Conservation (phyloP, 64 coral and sea anemone species). For the Montipora cactus region DNA sequence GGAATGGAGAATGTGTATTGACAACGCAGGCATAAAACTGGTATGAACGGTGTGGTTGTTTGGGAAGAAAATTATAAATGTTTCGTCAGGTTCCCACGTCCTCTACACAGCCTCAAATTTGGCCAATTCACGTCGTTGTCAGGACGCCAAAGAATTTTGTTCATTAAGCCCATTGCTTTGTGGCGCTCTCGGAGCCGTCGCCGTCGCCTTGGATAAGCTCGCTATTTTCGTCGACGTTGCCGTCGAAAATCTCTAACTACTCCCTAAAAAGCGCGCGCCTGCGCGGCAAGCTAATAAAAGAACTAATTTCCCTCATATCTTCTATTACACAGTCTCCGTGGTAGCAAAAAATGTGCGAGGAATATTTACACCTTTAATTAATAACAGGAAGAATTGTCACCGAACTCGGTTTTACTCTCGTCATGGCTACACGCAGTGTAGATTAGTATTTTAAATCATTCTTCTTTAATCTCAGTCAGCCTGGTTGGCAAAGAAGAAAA, state of each 20-base stretch:
- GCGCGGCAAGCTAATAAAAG: too few relatives aligned
- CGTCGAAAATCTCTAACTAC: too few relatives aligned
- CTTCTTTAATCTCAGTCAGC: conserved; percentile 11
- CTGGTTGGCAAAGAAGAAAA: conserved; percentile 3
- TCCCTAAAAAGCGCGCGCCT: too few relatives aligned
- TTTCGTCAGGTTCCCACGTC: too few relatives aligned
- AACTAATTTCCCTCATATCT: not conserved
- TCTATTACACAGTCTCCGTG: not conserved
- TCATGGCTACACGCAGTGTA: conserved; percentile 49
- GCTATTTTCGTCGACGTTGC: too few relatives aligned
- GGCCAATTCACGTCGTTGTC: not conserved
- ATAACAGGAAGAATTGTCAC: conserved; percentile 29
- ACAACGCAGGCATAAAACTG: too few relatives aligned
- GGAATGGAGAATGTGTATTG: too few relatives aligned
- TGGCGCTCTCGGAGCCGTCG: too few relatives aligned
- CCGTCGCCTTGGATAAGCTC: too few relatives aligned
- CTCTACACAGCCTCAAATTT: too few relatives aligned
- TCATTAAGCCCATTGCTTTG: not conserved
- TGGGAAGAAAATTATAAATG: too few relatives aligned
- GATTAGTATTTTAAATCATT: conserved; percentile 34
- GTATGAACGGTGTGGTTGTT: too few relatives aligned
- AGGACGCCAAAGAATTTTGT: not conserved
- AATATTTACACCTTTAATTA: conserved; percentile 23
- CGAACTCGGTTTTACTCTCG: conserved; percentile 42
- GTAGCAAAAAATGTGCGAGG: not conserved